Evolutionary conservation across 2,888 invertebrate genomes (phyloP), one percentile per base, ranked within the genome.

Genomic region (Chrysolina oricalcia): DNA sequence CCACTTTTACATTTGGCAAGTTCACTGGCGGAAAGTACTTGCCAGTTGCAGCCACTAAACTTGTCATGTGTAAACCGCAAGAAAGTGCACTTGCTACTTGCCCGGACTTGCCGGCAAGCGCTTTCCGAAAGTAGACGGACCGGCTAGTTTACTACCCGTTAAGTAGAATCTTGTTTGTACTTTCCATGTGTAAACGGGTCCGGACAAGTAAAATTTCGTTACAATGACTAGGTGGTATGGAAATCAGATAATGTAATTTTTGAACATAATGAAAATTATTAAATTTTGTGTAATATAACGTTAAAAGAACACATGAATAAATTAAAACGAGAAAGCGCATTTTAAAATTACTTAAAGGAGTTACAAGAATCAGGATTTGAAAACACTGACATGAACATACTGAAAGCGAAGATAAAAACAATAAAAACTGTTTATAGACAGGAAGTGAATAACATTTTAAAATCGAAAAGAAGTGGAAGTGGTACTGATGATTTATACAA

Each of bases 401-500:
- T 69, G 56, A 74, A 74, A 66, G 15, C 40, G 46, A 62, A 73
- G 23, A 59, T 65, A 19, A 65, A 71, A 74, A n/a, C n/a, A n/a
- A n/a, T n/a, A n/a, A n/a, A n/a, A n/a, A 74, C 67, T 62, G 67
- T 71, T 40, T 68, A 68, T 63, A 35, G 59, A 40, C 65, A 71
- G 35, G 66, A 74, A 46, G 43, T 74, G 64, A 67, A 70, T 71
- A 71, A 66, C 13, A 74, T 74, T 71, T 48, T 46, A 50, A 40
- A 35, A n/a, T 40, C 67, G 13, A 62, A 71, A 62, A 46, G 71
- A 66, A 74, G 71, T 66, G 72, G 56, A 72, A 27, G 59, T 72
- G 23, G 66, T 43, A 50, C 77, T 48, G 71, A 79, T 43, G 78
- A 83, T 13, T 48, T 82, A 10, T 89, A 88, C 73, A 79, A 71